Evolutionary conservation across 2,888 invertebrate genomes (phyloP).

Genomic region (Nymphalis polychloros): DNA sequence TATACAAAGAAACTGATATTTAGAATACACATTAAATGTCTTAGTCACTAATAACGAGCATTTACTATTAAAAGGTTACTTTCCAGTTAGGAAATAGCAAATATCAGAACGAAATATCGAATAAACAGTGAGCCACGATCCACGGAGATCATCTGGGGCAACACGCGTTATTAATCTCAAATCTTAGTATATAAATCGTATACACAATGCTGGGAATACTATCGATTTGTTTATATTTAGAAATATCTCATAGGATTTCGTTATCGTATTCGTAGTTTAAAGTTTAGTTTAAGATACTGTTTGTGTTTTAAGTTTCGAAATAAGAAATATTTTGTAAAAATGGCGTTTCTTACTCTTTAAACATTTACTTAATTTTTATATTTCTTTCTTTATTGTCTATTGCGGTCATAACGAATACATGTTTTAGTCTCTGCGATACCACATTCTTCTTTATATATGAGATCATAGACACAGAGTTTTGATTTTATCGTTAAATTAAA

Average conservation of each 20-base stretch:
- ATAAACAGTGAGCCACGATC: conserved; percentile 20
- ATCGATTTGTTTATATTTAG: conserved; percentile 16
- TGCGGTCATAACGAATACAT: no score
- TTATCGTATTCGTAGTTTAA: conserved; percentile 12
- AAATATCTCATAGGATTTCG: conserved; percentile 7
- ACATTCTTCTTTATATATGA: no score
- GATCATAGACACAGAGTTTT: no score
- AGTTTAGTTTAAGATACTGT: not conserved
- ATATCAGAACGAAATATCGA: conserved; percentile 24
- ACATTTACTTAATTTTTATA: no score
- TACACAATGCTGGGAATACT: conserved; percentile 35
- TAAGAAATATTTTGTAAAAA: no score
- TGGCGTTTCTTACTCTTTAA: no score
- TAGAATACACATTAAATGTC: no score
- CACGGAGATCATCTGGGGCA: conserved; percentile 32
- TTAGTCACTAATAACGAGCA: not conserved
- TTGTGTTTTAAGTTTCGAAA: no score
- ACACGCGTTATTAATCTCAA: conserved; percentile 33
- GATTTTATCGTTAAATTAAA: no score
- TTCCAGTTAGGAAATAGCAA: conserved; percentile 21
- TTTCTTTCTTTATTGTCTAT: no score
- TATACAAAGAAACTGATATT: no score
- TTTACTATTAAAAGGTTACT: conserved; percentile 10
- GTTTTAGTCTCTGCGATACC: no score
- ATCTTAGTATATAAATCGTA: conserved; percentile 35